Evolutionary conservation across 2,888 invertebrate genomes (phyloP), one percentile per base, ranked within the genome.

Genomic region (Pharmacophagus antenor): DNA sequence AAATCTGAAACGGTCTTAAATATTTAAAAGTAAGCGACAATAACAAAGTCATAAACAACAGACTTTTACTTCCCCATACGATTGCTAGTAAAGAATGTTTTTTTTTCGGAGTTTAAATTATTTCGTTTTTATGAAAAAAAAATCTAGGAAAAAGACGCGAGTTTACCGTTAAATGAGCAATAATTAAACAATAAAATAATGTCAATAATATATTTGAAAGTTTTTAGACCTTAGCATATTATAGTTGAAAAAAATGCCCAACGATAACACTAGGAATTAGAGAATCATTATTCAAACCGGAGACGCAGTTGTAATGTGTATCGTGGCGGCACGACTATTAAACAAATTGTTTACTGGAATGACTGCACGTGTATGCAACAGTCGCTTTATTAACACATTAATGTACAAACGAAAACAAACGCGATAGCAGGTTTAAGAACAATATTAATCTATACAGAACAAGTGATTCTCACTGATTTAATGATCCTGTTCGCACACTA

Each of bases 291-390:
- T 47, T 56, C 61, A 58, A 65, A 61, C 59, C 42, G 62, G 57
- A 62, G 67, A 65, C 68, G 65, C 66, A 62, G 64, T 62, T 62
- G 54, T 58, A 58, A 61, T 58, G 57, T 52, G 55, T 58, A 52
- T 60, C 58, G 54, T 25, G 51, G 59, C 48, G 63, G 53, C 62
- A 47, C 56, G 62, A 41, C 61, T 50, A 62, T 65, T 65, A 77
- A 76, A 77, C 73, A 70, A 79, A 77, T 76, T 81, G 79, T 82
- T 83, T 77, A 77, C 80, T 77, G 71, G 73, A 74, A 78, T 70
- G 61, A 60, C 64, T 73, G 79, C 84, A 84, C 82, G 83, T 84
- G 84, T 79, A 74, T 72, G 71, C 71, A 67, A 70, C 66, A 66
- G 72, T 67, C 58, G 53, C 52, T 56, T 58, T 62, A 58, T 58